A percentile compares a stretch with the other conserved stretches of the same genome.
Evolutionary conservation across 2,113 vertebrate genomes (phyloP).

Genomic region (Brachyistius frenatus): DNA sequence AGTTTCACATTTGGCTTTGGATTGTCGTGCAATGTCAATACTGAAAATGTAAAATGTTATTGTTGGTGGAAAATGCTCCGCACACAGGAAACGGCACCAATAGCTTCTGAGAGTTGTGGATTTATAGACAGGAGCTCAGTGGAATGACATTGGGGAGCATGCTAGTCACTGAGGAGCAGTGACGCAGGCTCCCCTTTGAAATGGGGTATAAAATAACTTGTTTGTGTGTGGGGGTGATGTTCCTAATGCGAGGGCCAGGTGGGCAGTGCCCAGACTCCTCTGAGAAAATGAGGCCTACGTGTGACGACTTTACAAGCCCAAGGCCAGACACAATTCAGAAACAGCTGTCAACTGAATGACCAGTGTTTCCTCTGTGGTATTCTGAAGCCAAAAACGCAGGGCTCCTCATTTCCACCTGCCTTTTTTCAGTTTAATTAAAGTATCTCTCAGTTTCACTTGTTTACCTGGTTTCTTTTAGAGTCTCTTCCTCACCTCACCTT

Average conservation of each 20-base stretch:
- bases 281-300: constrained; percentile 70
- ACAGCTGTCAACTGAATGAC: constrained; percentile 76
- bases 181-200: constrained; percentile 72
- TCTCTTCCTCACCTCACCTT: constrained; percentile 11
- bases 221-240: constrained; percentile 57
- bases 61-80: constrained; percentile 17
- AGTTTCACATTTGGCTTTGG: constrained; percentile 4
- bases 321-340: constrained; percentile 76
- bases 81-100: constrained; percentile 36
- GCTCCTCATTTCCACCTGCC: constrained; percentile 37
- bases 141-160: constrained; percentile 51
- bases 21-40: constrained; percentile 8
- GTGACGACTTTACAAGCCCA: constrained; percentile 80
- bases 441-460: constrained; percentile 54
- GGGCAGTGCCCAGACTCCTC: constrained; percentile 66
- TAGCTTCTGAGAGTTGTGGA: constrained; percentile 14
- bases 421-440: constrained; percentile 48
- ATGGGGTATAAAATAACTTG: constrained; percentile 67
- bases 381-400: constrained; percentile 45
- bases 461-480: constrained; percentile 18
- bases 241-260: constrained; percentile 68
- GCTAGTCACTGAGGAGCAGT: constrained; percentile 53
- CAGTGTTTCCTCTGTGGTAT: constrained; percentile 68
- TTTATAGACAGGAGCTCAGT: constrained; percentile 48
- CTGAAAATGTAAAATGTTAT: constrained; percentile 30